A percentile compares a stretch with the other conserved stretches of the same genome.
These are phyloP conservation scores for Solenopsis fugax DNA, from an alignment of 1,140 invertebrate genomes.

Conservation along the genomic window DNA sequence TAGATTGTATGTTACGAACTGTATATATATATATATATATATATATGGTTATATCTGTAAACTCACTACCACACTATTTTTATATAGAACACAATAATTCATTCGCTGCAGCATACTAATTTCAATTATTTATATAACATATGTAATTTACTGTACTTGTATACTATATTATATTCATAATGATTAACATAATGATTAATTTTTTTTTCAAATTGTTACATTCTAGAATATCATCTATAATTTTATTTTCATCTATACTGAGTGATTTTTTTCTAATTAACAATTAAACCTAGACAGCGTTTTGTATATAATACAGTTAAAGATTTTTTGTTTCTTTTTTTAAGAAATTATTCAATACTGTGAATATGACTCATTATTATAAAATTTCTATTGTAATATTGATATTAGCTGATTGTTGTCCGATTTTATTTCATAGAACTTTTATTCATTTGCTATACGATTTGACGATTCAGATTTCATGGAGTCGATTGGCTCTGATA, in stretches of 20 bases:
- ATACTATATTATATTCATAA: slow-evolving; percentile 14
- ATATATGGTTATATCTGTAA: slow-evolving; percentile 8
- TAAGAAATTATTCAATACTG: background rate
- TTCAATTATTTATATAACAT: background rate
- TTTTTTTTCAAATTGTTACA: slow-evolving; percentile 46
- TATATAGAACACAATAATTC: slow-evolving; percentile 10
- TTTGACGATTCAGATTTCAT: slow-evolving; percentile 81
- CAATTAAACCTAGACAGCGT: too few species aligned
- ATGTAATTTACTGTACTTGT: slow-evolving; percentile 13
- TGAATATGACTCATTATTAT: background rate
- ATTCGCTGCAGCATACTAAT: background rate
- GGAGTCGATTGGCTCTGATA: slow-evolving; percentile 80
- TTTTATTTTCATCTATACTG: background rate
- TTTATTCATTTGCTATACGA: slow-evolving; percentile 84
- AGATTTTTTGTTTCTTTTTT: background rate
- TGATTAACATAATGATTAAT: slow-evolving; percentile 10
- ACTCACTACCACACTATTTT: background rate
- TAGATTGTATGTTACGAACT: slow-evolving; percentile 71
- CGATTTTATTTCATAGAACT: background rate
- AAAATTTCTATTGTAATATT: background rate
- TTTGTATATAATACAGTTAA: too few species aligned
- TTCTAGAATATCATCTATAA: background rate
- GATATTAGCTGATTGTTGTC: slow-evolving; percentile 25
- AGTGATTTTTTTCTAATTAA: slow-evolving; percentile 7
- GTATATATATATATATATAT: background rate